A percentile compares a stretch with the other conserved stretches of the same genome.
phyloP scores from a whole-genome alignment of 2,113 vertebrate species.

The Neolamprologus fasciatus region DNA sequence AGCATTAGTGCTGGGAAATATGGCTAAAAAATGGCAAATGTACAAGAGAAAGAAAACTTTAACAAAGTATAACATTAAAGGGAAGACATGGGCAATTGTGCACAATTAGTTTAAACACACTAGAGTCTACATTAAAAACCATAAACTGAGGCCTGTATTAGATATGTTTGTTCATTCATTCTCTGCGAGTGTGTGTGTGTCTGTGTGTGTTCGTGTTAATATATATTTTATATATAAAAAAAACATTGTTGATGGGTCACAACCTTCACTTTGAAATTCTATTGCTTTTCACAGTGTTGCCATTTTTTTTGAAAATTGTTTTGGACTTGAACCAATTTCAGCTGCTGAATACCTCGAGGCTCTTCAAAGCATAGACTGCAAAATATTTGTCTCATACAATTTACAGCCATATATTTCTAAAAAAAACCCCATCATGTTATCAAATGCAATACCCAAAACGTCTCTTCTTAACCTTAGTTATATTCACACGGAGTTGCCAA shows the following conservation, averaged over 20 bases:
- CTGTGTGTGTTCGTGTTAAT: neutral
- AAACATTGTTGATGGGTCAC: neutral
- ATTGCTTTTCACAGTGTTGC: slow-evolving; percentile 21
- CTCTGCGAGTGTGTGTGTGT: neutral
- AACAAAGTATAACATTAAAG: neutral
- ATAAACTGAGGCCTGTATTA: neutral
- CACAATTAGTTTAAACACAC: neutral
- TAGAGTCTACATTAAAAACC: neutral
- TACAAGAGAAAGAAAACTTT: neutral
- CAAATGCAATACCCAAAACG: neutral
- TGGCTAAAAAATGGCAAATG: neutral
- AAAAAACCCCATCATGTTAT: neutral
- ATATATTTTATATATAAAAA: neutral
- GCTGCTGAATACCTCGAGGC: slow-evolving; percentile 14
- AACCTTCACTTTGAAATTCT: slow-evolving; percentile 29
- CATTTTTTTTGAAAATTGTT: slow-evolving; percentile 40
- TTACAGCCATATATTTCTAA: neutral
- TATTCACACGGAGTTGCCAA: neutral
- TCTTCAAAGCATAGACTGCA: neutral
- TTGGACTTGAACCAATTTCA: slow-evolving; percentile 38
- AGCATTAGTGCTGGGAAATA: neutral
- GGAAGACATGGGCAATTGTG: neutral
- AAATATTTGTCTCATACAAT: slow-evolving; percentile 27
- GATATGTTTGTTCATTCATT: neutral
- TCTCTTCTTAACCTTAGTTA: neutral